Conservation (phyloP, 2,797 vertebrate genomes). For the Molothrus ater region DNA sequence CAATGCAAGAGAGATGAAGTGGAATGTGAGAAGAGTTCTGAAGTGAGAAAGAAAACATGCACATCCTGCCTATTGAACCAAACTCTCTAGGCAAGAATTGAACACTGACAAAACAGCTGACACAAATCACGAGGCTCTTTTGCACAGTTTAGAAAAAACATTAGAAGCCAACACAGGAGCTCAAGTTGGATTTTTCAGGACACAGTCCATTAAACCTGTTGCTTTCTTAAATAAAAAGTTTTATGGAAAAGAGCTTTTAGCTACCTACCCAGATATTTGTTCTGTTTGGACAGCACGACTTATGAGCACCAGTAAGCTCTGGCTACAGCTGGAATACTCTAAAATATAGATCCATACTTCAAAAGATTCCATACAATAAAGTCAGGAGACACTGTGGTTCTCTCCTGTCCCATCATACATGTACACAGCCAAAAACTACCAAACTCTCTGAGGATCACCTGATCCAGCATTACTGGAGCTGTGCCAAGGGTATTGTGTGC, state of each 20-base stretch:
- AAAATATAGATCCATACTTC: background rate
- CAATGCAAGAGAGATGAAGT: background rate
- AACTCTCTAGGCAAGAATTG: background rate
- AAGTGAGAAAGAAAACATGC: background rate
- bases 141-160: background rate
- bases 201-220: background rate
- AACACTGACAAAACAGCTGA: background rate
- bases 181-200: background rate
- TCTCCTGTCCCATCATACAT: background rate
- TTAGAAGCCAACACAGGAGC: background rate
- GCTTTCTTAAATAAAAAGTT: background rate
- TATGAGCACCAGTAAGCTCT: background rate
- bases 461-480: background rate
- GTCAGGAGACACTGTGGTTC: background rate
- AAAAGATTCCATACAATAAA: background rate
- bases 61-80: background rate
- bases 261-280: background rate
- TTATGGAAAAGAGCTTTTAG: background rate
- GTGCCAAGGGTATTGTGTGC: fast-evolving
- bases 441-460: background rate
- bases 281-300: background rate
- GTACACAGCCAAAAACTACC: background rate
- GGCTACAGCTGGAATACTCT: background rate
- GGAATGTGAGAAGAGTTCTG: background rate
- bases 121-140: background rate